Conservation (phyloP, 2,888 invertebrate species). For the Andrena trimmerana region DNA sequence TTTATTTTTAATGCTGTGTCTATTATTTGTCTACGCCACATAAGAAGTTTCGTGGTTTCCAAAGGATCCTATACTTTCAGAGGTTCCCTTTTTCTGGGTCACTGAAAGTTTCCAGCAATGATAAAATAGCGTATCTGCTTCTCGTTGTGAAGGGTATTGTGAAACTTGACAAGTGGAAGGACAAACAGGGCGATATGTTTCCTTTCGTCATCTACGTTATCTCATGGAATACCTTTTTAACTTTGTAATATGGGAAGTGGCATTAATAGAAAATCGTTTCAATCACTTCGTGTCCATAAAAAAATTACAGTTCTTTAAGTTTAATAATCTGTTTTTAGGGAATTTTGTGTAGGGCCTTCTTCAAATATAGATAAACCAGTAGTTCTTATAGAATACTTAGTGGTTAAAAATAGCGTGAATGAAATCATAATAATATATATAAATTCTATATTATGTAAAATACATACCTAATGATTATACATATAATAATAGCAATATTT, state of each 20-base stretch:
- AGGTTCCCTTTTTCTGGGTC: conserved; percentile 1
- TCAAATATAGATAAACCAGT: too few relatives aligned
- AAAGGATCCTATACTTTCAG: background rate
- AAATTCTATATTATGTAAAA: too few relatives aligned
- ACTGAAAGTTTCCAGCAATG: background rate
- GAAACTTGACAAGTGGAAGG: background rate
- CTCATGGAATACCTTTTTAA: background rate
- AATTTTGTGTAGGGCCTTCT: too few relatives aligned
- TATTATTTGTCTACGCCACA: background rate
- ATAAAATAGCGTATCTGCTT: conserved; percentile 1
- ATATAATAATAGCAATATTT: too few relatives aligned
- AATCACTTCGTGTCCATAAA: background rate
- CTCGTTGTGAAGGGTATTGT: background rate
- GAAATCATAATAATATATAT: too few relatives aligned
- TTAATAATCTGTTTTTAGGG: too few relatives aligned
- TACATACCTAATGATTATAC: too few relatives aligned
- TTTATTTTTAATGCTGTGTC: background rate
- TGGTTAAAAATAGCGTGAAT: too few relatives aligned
- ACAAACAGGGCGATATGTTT: background rate
- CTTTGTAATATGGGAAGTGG: background rate
- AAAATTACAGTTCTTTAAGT: too few relatives aligned
- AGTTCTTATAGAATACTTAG: too few relatives aligned
- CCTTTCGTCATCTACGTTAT: background rate
- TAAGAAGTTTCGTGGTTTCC: background rate
- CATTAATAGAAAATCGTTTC: background rate